phyloP scores from a whole-genome alignment of 2,113 vertebrate species.

The Melanotaenia duboulayi region DNA sequence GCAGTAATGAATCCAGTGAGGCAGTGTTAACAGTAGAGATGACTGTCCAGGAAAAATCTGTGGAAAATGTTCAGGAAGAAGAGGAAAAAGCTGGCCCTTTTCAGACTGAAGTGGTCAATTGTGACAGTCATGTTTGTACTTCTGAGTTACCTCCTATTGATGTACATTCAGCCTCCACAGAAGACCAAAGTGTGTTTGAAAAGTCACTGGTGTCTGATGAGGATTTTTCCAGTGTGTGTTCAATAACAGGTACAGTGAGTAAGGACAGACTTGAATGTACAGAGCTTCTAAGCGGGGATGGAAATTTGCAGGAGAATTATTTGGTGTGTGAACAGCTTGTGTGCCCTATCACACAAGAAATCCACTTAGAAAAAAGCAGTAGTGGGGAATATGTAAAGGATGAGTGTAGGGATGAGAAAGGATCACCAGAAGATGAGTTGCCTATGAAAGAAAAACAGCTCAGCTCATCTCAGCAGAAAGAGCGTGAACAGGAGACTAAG shows the following conservation, averaged over 20 bases:
- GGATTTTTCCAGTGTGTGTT: not conserved
- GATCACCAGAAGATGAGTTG: not conserved
- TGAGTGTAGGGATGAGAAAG: not conserved
- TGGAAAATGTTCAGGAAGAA: slow-evolving; percentile 1
- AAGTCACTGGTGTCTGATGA: slow-evolving; percentile 9
- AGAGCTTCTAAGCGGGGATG: not conserved
- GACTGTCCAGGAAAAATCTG: not conserved
- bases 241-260: not conserved
- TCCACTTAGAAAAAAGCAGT: not conserved
- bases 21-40: not conserved
- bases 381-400: not conserved
- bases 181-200: slow-evolving; percentile 1
- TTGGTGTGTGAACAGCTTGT: not conserved
- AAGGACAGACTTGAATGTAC: not conserved
- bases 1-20: not conserved
- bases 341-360: not conserved
- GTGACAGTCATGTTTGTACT: not conserved
- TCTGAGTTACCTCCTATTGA: not conserved
- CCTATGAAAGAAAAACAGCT: not conserved
- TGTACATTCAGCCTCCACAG: not conserved
- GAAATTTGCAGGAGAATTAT: slow-evolving; percentile 1
- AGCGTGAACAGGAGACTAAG: not conserved
- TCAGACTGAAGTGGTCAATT: not conserved
- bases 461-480: slow-evolving; percentile 1
- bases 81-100: not conserved